phyloP scores from a whole-genome alignment of 2,113 vertebrate genomes.

The Coptodon rendalli region DNA sequence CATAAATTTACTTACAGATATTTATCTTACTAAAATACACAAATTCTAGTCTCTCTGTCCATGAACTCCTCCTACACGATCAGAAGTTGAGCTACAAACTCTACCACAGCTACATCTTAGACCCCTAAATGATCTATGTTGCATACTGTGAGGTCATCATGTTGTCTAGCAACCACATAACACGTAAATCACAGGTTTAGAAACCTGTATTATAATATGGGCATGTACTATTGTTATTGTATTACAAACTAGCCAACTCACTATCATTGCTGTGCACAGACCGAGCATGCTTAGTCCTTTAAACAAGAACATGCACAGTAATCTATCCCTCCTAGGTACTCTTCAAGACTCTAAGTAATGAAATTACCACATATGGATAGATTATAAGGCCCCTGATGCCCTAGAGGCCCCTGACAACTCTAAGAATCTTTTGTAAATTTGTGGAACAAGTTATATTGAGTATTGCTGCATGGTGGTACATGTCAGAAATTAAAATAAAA shows the following conservation, averaged over 20 bases:
- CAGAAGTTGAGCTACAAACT: neutral
- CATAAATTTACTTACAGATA: neutral
- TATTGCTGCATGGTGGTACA: neutral
- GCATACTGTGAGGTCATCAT: neutral
- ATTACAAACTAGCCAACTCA: neutral
- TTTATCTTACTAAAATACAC: neutral
- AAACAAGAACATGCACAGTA: neutral
- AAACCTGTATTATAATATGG: neutral
- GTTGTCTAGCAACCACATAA: neutral
- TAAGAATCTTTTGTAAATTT: neutral
- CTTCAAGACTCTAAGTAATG: neutral
- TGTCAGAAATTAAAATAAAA: neutral
- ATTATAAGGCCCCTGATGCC: neutral
- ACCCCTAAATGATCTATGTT: neutral
- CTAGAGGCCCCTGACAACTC: neutral
- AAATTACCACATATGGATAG: neutral
- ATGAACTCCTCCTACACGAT: neutral
- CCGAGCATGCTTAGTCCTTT: neutral
- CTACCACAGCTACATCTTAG: neutral
- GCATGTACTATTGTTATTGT: neutral
- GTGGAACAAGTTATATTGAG: neutral
- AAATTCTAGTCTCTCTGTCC: neutral
- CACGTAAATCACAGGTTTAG: neutral
- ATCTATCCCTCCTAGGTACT: neutral
- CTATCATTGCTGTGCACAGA: neutral